Evolutionary conservation across 2,797 vertebrate genomes (phyloP), one percentile per base, ranked within the genome.

Genomic region (Halcyon leucocephala): DNA sequence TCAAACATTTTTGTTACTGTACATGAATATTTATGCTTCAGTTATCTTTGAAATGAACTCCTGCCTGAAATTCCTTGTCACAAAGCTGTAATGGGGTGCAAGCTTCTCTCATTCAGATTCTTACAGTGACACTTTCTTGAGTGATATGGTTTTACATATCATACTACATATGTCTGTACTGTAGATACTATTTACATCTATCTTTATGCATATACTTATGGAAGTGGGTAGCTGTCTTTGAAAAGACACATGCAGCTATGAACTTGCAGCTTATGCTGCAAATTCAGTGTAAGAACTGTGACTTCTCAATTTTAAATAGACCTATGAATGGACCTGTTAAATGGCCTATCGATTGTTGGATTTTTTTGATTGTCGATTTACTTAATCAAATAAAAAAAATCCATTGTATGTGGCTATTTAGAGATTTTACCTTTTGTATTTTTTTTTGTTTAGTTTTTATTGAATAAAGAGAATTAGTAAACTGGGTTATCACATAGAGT

Each of bases 151-250:
- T 97, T 96, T 91, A 73, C 83, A 71, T 77, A 41, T 57, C 41
- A 62, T 39, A 74, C 49, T 97, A 76, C 87, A 76, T 87, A 93
- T 89, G 55, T 54, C 72, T 48, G 26, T 65, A 41, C 15, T 44
- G 8, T n/a, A 29, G 73, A 52, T 55, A 20, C 11, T 85, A 58
- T 95, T 97, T 91, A 62, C 79, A 82, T 78, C 86, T 91, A 86
- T 95, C 70, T 90, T 70, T 97, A 94, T 97, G 85, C 64, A 94
- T 86, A 78, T 89, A 37, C 54, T 90, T 78, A 62, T 37, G 13
- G 37, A 82, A 86, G 19, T 69, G 41, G 42, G 49, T 89, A 83
- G 25, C 51, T 95, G 39, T 93, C 62, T 96, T 69, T 87, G 64
- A 90, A 96, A 95, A 94, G 62, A 84, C 84, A 96, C 65, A 80